Conservation (phyloP, 2,113 vertebrate species). For the human region GRCh38 chr14:40760501-40761000, state of each 20-base stretch:
- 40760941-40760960: conserved; percentile 52
- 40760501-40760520: conserved; percentile 50
- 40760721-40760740: neutral
- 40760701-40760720: conserved; percentile 11
- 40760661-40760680: conserved; percentile 54
- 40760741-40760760: conserved; percentile 43
- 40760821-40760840: conserved; percentile 56
- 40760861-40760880: neutral
- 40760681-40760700: neutral
- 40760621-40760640: conserved; percentile 9
- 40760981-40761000: conserved; percentile 32
- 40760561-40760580: conserved; percentile 47
- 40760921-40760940: conserved; percentile 57
- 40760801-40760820: conserved; percentile 61
- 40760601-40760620: conserved; percentile 44
- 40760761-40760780: conserved; percentile 37
- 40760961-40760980: conserved; percentile 37
- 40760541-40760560: neutral
- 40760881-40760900: conserved; percentile 18
- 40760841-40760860: conserved; percentile 64
- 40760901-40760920: conserved; percentile 51
- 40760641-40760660: conserved; percentile 51
- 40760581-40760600: conserved; percentile 39
- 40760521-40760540: conserved; percentile 4
- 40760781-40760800: conserved; percentile 18